Conservation (phyloP, 2,797 vertebrate species). For the Microtus californicus region DNA sequence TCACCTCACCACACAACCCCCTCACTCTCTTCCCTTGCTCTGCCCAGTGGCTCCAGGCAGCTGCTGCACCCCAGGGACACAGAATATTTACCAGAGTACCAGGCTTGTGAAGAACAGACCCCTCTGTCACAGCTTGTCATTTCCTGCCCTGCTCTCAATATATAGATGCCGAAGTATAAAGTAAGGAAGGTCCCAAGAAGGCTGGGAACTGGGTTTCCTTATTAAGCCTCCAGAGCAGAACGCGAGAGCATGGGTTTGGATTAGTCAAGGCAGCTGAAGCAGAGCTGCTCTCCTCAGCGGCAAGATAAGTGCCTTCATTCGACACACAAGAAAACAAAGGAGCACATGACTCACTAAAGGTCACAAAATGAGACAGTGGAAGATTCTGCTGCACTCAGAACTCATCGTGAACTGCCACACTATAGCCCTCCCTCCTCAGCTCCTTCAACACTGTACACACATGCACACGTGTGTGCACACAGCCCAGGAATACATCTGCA, state of each 20-base stretch:
- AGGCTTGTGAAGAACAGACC: neutral
- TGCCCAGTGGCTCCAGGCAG: slow-evolving; percentile 6
- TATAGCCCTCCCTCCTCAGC: neutral
- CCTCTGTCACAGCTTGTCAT: neutral
- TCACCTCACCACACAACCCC: neutral
- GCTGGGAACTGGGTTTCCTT: neutral
- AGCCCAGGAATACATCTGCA: neutral
- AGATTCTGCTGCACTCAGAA: slow-evolving; percentile 17
- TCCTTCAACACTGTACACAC: neutral
- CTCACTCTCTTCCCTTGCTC: neutral
- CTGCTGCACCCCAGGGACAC: neutral
- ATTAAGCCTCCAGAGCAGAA: neutral
- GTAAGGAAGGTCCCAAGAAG: neutral
- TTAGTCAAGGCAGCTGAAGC: neutral
- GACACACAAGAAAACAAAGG: slow-evolving; percentile 64
- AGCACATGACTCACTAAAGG: slow-evolving; percentile 65
- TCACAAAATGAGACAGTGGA: slow-evolving; percentile 60
- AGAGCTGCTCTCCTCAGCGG: neutral
- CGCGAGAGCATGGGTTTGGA: neutral
- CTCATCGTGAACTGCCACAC: slow-evolving; percentile 8
- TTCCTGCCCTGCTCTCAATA: neutral
- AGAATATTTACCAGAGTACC: neutral
- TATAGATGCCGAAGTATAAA: neutral
- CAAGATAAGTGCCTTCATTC: slow-evolving; percentile 12
- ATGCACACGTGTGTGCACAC: neutral